Percentiles rank a stretch among this genome's conserved stretches.
These are phyloP conservation scores for Chlorops oryzae DNA, from an alignment of 1,140 invertebrate genomes.

Conservation along the genomic window DNA sequence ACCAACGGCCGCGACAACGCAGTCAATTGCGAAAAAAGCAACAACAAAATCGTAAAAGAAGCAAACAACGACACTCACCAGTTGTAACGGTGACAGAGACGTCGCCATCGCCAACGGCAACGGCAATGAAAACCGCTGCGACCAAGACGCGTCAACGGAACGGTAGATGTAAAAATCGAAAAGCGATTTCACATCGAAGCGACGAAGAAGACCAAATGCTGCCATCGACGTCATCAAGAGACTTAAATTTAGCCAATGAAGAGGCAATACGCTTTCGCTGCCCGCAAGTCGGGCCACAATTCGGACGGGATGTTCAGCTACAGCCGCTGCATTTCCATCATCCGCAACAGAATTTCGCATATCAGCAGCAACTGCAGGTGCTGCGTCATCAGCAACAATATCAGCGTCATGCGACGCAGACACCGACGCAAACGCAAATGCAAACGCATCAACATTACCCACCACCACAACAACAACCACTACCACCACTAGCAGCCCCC, in stretches of 20 bases:
- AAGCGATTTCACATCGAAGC: too few relatives aligned
- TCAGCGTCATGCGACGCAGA: too few relatives aligned
- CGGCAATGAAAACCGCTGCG: not conserved
- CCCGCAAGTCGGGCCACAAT: constrained; percentile 41
- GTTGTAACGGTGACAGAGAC: not conserved
- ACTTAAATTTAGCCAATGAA: constrained; percentile 36
- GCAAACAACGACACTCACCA: constrained; percentile 13
- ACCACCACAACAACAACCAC: constrained; percentile 5
- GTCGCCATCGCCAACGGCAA: not conserved
- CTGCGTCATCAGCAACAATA: constrained; percentile 13
- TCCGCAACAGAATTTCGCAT: constrained; percentile 26
- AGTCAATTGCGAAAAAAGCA: constrained; percentile 21
- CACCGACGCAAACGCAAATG: not conserved
- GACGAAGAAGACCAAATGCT: not conserved
- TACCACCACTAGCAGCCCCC: constrained; percentile 10
- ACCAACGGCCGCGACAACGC: constrained; percentile 14
- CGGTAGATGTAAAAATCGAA: too few relatives aligned
- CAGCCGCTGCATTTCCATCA: constrained; percentile 41
- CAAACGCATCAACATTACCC: too few relatives aligned
- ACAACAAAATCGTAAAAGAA: constrained; percentile 5
- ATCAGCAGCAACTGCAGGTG: constrained; percentile 6
- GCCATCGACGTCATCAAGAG: constrained; percentile 7
- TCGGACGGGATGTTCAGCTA: constrained; percentile 32
- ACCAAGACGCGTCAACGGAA: not conserved
- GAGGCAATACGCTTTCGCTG: constrained; percentile 39